Conservation (phyloP, 2,888 invertebrate genomes). For the Entomobrya proxima region DNA sequence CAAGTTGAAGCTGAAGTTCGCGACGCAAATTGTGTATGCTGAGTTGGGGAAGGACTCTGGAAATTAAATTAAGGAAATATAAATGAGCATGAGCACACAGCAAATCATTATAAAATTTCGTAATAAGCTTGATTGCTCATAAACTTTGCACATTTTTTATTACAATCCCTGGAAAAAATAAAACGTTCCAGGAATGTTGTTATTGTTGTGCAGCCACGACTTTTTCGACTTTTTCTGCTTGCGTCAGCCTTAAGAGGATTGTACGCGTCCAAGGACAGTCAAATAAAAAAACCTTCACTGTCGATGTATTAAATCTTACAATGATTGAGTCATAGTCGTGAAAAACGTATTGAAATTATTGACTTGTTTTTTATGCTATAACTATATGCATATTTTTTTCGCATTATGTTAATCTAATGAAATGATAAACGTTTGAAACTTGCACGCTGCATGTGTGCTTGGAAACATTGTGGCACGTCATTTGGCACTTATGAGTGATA, state of each 20-base stretch:
- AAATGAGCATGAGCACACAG: background rate
- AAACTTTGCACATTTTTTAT: too few species aligned
- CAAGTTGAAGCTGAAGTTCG: constrained; percentile 78
- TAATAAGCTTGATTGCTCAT: background rate
- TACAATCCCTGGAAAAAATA: too few species aligned
- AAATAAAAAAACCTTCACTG: too few species aligned
- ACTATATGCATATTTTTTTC: constrained; percentile 3
- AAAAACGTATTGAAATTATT: background rate
- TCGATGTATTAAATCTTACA: constrained; percentile 2
- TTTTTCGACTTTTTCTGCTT: background rate
- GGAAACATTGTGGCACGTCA: background rate
- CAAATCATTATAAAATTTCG: background rate
- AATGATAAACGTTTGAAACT: constrained; percentile 12
- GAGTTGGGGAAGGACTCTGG: constrained; percentile 78
- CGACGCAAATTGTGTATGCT: constrained; percentile 77
- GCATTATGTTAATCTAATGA: background rate
- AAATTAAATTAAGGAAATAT: constrained; percentile 19
- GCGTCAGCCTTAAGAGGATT: background rate
- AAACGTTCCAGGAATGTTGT: too few species aligned
- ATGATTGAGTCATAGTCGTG: too few species aligned
- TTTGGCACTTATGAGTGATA: constrained; percentile 31
- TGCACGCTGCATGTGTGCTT: background rate
- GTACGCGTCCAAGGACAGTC: background rate
- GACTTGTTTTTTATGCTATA: too few species aligned
- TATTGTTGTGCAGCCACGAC: too few species aligned